Base-by-base conservation (phyloP, 1,140 invertebrate genomes). In the Hycleus phaleratus region DNA sequence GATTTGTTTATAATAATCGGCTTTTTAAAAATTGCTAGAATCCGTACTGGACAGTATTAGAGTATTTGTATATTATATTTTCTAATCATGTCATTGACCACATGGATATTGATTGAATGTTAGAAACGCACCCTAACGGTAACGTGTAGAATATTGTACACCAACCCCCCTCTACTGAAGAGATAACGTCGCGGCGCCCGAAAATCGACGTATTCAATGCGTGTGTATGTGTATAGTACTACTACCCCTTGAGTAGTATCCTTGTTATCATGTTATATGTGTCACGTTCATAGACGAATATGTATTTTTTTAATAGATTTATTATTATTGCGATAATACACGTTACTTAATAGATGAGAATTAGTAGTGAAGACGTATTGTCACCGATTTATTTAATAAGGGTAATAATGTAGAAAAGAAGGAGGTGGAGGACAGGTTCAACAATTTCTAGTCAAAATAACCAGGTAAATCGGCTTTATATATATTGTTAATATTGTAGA, bases 121-220 rank as follows among this genome's bases (percentile, higher is more conserved):
- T 49, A 49, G 38, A 43, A 43, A 51, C 58, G 58, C 58, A 46
- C 58, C 43, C 58, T 60, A 56, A 44, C 48, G 40, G 58, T 49
- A 45, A 38, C 25, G 46, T 57, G 25, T n/a, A 26, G 26, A 3
- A 39, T 24, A 52, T 42, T 52, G 25, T 12, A 38, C 51, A 44
- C 43, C 9, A 42, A 39, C 43, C 52, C 52, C 52, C 52, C 11
- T 18, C 44, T 24, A 47, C n/a, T 46, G 39, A 47, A 4, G 18
- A 26, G 5, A 42, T 11, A 42, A 11, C 58, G 52, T 55, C 51
- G 45, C 58, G 58, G 58, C 58, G 58, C 58, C 58, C 49, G 47
- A 60, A 60, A 60, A 60, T 60, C 58, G 58, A 60, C 58, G 58
- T 60, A 32, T 9, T 8, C 18, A 8, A 12, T 46, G n/a, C 26